A percentile compares a stretch with the other conserved stretches of the same genome.
Conservation (phyloP, 2,888 invertebrate genomes). For the Aplocera efformata region DNA sequence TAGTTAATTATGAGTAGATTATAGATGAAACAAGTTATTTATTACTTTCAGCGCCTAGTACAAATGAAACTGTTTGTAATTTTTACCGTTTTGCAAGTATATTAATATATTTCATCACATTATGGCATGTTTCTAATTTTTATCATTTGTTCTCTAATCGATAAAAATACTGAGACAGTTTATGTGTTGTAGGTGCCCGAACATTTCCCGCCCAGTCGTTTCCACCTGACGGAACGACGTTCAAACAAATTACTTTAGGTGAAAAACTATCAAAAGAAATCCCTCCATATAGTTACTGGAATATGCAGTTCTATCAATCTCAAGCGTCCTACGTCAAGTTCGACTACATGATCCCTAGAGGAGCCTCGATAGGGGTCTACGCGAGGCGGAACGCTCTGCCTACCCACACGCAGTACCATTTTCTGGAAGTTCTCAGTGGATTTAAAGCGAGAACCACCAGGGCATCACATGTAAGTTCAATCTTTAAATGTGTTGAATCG, state of each 20-base stretch:
- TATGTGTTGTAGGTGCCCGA: conserved; percentile 85
- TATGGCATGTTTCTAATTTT: conserved; percentile 47
- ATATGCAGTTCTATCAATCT: conserved; percentile 97
- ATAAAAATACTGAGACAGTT: conserved; percentile 26
- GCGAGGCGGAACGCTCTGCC: conserved; percentile 96
- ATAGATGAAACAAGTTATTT: no score
- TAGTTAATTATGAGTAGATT: no score
- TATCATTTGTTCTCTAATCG: conserved; percentile 5
- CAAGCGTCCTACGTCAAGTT: conserved; percentile 96
- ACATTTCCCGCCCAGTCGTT: conserved; percentile 94
- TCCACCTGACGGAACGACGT: conserved; percentile 95
- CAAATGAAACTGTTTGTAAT: no score
- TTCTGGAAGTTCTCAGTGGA: conserved; percentile 94
- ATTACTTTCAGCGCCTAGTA: no score
- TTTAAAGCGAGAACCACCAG: conserved; percentile 92
- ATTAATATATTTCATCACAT: conserved; percentile 50
- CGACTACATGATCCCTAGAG: conserved; percentile 95
- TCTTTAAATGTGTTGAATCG: background rate
- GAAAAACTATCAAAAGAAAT: conserved; percentile 93
- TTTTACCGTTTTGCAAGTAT: conserved; percentile 6
- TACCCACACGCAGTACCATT: conserved; percentile 97
- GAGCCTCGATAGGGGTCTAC: conserved; percentile 96
- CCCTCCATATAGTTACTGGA: conserved; percentile 97
- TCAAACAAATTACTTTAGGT: conserved; percentile 93
- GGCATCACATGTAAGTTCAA: conserved; percentile 90